Base-by-base conservation (phyloP, 2,888 invertebrate genomes). In the Mimas tiliae region DNA sequence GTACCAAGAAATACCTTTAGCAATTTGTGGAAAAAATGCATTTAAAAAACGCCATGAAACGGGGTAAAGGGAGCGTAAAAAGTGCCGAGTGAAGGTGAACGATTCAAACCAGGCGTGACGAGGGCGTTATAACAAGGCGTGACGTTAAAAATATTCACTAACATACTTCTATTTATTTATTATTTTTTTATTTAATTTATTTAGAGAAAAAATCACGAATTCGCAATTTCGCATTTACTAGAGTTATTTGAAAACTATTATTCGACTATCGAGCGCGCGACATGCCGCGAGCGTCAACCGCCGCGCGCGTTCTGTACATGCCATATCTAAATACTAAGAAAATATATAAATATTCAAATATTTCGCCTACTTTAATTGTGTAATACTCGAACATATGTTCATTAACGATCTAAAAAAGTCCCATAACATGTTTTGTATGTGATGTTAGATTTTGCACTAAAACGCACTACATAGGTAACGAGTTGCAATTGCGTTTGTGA, bases 271-370 rank as follows among this genome's bases (percentile, higher is more conserved):
- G 42, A 19, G 21, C 58, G 42, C 58, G 58, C 58, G 58, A 19
- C 34, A 9, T 6, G 19, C 58, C 58, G 58, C 52, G 52, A 52
- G 42, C 38, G 19, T 50, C 38, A 19, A 19, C 11, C 19, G 9
- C 51, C 48, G 21, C 68, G 67, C 70, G 65, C 55, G 65, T 65
- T 33, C 72, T 78, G 81, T 79, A 81, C 72, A 77, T 79, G 70
- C 80, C 72, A 78, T 81, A 81, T 75, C 83, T 86, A 85, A 77
- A 80, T 77, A 79, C 82, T 85, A 87, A 79, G 83, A 88, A 87
- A 89, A 89, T 82, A 88, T 85, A 86, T 83, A 81, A 83, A 79
- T 79, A 80, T 81, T 79, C 75, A 72, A 79, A 83, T 78, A 80
- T 81, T 83, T 80, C 70, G 69, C 79, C 86, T 87, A 88, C 79